Conservation (phyloP, 2,797 vertebrate genomes). For the Zalophus californianus region DNA sequence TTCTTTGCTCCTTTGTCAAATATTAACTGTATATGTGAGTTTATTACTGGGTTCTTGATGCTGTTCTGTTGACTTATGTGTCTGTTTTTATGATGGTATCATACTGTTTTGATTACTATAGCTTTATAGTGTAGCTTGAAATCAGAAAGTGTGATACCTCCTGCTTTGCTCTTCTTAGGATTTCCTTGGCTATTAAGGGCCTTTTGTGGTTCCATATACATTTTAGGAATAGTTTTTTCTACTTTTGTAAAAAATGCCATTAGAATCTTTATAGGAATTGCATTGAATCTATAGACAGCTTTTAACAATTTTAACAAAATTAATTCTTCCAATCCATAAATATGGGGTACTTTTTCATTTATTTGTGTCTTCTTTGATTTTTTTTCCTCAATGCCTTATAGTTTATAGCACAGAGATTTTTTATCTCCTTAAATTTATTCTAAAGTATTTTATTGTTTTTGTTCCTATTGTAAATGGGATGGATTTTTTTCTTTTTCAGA, state of each 20-base stretch:
- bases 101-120: background rate
- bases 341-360: background rate
- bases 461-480: background rate
- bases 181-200: background rate
- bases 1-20: background rate
- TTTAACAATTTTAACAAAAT: background rate
- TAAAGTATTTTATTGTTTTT: background rate
- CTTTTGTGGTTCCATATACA: background rate
- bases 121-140: background rate
- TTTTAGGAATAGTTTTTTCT: background rate
- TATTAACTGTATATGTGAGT: background rate
- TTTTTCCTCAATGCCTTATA: background rate
- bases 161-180: background rate
- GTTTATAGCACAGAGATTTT: background rate
- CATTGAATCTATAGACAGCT: background rate
- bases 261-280: background rate
- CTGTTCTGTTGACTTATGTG: background rate
- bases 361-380: background rate
- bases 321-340: background rate
- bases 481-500: background rate
- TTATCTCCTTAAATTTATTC: background rate
- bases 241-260: background rate
- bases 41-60: background rate
- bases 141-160: background rate
- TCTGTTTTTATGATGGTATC: background rate